Percentiles rank a stretch among this genome's conserved stretches.
Conservation (phyloP, 92 coral and sea anemone genomes). For the Zoanthus gigantus region DNA sequence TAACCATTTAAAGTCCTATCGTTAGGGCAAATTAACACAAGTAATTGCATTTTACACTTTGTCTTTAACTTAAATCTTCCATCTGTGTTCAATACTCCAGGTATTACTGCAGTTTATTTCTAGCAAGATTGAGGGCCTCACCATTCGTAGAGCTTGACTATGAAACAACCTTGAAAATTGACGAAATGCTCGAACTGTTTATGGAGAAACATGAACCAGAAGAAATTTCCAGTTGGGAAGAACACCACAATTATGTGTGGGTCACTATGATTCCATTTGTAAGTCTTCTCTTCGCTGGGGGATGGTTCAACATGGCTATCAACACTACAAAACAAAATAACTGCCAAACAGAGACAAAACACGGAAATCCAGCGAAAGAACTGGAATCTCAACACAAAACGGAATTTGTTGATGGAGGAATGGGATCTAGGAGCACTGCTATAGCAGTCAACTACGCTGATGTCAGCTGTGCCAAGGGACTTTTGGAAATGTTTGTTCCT, state of each 20-base stretch:
- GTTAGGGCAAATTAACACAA: background rate
- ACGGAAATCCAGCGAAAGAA: background rate
- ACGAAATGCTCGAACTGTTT: conserved; percentile 65
- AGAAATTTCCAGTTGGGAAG: conserved; percentile 80
- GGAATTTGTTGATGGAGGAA: conserved; percentile 33
- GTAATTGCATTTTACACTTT: background rate
- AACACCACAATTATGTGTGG: conserved; percentile 89
- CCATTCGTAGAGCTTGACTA: conserved; percentile 62
- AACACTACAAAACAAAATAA: background rate
- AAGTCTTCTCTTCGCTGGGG: conserved; percentile 82
- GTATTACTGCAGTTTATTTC: conserved; percentile 81
- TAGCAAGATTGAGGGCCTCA: conserved; percentile 75
- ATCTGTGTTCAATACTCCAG: conserved; percentile 27
- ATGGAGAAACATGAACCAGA: conserved; percentile 63
- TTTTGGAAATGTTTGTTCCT: conserved; percentile 14
- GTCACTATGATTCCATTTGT: conserved; percentile 81
- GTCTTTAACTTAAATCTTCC: background rate
- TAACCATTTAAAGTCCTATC: no score
- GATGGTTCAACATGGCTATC: background rate
- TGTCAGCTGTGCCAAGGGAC: conserved; percentile 25
- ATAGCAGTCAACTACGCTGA: background rate
- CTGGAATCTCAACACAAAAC: background rate
- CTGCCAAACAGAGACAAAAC: background rate
- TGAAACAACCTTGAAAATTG: conserved; percentile 50
- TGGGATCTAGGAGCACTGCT: background rate